A percentile compares a stretch with the other conserved stretches of the same genome.
phyloP scores from a whole-genome alignment of 2,797 vertebrate genomes.

The Dryobates pubescens region DNA sequence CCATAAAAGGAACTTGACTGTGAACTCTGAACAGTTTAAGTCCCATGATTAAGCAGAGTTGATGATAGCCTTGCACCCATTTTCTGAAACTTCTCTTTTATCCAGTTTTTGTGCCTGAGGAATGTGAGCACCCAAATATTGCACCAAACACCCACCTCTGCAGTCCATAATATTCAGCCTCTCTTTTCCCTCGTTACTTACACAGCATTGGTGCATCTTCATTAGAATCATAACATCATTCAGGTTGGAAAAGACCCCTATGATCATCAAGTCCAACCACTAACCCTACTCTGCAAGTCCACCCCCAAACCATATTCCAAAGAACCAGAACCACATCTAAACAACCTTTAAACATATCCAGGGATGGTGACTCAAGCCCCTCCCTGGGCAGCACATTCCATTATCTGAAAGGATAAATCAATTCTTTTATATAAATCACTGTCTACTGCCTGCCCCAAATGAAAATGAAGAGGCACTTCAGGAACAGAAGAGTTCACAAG shows the following conservation, averaged over 20 bases:
- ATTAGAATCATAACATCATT: neutral
- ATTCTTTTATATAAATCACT: neutral
- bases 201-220: neutral
- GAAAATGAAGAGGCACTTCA: neutral
- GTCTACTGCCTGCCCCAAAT: neutral
- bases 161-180: neutral
- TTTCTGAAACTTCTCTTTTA: neutral
- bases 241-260: too few relatives aligned
- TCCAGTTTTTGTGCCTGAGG: neutral
- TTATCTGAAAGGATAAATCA: neutral
- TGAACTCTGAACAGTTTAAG: neutral
- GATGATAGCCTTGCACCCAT: neutral
- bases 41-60: neutral
- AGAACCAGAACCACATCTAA: too few relatives aligned
- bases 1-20: neutral
- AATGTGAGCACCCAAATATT: neutral
- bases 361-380: too few relatives aligned
- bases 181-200: neutral
- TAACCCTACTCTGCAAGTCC: too few relatives aligned
- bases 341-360: too few relatives aligned
- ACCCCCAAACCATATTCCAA: too few relatives aligned
- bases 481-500: neutral
- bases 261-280: too few relatives aligned
- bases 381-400: too few relatives aligned
- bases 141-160: neutral